Evolutionary conservation across 2,797 vertebrate genomes (phyloP), one percentile per base, ranked within the genome.

Genomic region (Danio tinwini): DNA sequence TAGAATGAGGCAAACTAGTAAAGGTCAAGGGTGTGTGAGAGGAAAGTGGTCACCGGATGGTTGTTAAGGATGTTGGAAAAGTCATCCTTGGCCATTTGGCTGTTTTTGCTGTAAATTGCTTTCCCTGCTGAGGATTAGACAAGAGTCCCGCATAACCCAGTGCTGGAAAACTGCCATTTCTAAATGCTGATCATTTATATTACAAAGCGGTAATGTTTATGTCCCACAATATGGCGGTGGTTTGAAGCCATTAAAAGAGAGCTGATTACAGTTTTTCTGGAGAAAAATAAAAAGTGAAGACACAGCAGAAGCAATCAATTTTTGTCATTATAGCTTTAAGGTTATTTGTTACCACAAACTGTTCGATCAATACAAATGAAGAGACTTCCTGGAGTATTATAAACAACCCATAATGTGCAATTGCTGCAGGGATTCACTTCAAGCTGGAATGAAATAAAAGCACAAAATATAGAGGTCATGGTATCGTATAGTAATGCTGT

Each of bases 1-100:
- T 76, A 67, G 80, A 80, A 80, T 67, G n/a, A 39, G 50, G 64
- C 68, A 73, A 47, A 74, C 55, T 50, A 39, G 64, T 42, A 82
- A 82, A 86, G 82, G 74, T 84, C 77, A 86, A 71, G 73, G 47
- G 63, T 70, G 19, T 76, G 62, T 42, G 11, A 45, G 47, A 61
- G 53, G 67, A 58, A 82, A 67, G 62, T 63, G 72, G 69, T 29
- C 29, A 8, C 13, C 44, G 80, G n/a, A 58, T 44, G 53, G 19
- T n/a, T 44, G 7, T 44, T 52, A 55, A 72, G 63, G 53, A 64
- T 29, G 40, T 10, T 64, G 61, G 1, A 81, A 83, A 84, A 74
- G 69, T 63, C 74, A 74, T 74, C 7, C 47, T 55, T 53, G 42
- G 17, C 47, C n/a, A 29, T 52, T 64, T 56, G 52, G 17, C 69